Evolutionary conservation across 2,888 invertebrate genomes (phyloP), one percentile per base, ranked within the genome.

Genomic region (Gisinianus flammeolus): DNA sequence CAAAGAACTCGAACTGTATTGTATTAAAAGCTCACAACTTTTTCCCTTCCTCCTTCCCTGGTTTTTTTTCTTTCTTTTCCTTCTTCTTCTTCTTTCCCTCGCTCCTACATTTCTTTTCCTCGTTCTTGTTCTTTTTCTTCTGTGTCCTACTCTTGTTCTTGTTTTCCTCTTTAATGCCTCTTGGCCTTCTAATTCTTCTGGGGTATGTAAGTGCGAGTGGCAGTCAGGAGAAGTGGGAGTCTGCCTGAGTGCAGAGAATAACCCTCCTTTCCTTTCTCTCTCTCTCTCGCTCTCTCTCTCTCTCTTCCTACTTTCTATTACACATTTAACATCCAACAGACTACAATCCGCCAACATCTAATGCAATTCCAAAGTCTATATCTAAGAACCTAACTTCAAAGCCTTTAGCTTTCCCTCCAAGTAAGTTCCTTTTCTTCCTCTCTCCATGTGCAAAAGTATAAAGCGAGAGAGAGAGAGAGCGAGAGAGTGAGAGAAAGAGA

Each of bases 11-110:
- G 12, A 64, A 28, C 54, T 58, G 62, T 73, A 73, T 73, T 33
- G 73, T 73, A 73, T 73, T 73, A 73, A 74, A 74, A 74, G 66
- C 74, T 74, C 64, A 64, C 66, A 74, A 74, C 74, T 74, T 74
- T 74, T 74, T 72, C 33, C 71, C 19, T 22, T 56, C 30, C 72
- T 28, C 70, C 19, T 72, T 35, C 62, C 33, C 58, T 56, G n/a
- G n/a, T 35, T 72, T 54, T 56, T 28, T 54, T 67, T 19, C 67
- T 31, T 31, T 68, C 30, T 68, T 31, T 31, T 35, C 19, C 68
- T 30, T 22, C 33, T 33, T 30, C 62, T 30, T 68, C n/a, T 68
- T 68, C 19, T 54, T 69, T 70, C 16, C 16, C 44, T 70, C 28
- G 33, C 28, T n/a, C 70, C 28, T 74, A n/a, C 33, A n/a, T 44